Conservation (phyloP, 2,888 invertebrate species). For the Nomada flava region DNA sequence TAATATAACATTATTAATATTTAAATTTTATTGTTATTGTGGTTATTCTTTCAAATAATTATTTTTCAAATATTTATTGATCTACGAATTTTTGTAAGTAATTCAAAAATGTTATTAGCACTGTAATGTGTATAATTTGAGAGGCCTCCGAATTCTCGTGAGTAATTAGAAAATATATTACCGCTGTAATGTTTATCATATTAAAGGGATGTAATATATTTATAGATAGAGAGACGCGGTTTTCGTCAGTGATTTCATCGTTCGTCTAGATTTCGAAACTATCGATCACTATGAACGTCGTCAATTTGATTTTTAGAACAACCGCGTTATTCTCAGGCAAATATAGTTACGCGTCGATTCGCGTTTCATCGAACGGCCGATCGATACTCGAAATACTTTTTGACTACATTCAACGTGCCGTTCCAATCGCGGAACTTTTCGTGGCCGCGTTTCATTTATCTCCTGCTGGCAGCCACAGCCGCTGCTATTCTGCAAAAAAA, state of each 20-base stretch:
- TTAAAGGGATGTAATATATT: not conserved
- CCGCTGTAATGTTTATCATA: too few relatives aligned
- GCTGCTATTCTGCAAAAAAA: slow-evolving; percentile 67
- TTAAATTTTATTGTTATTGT: too few relatives aligned
- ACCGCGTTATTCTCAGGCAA: not conserved
- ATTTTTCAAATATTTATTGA: too few relatives aligned
- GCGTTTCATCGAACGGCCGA: not conserved
- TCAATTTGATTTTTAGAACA: not conserved
- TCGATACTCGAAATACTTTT: slow-evolving; percentile 54
- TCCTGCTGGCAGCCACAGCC: slow-evolving; percentile 70
- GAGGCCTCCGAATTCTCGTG: too few relatives aligned
- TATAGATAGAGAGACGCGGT: too few relatives aligned
- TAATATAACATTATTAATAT: too few relatives aligned
- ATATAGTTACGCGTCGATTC: slow-evolving; percentile 14
- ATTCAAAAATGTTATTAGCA: too few relatives aligned
- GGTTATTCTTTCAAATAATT: too few relatives aligned
- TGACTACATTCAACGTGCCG: slow-evolving; percentile 9
- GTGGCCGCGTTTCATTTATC: slow-evolving; percentile 66
- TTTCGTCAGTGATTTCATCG: not conserved
- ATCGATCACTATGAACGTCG: not conserved
- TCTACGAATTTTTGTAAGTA: too few relatives aligned
- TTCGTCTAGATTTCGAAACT: not conserved
- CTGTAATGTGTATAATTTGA: too few relatives aligned
- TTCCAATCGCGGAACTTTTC: slow-evolving; percentile 55
- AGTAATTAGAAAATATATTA: too few relatives aligned